These are phyloP conservation scores for Chrysotoxum bicinctum DNA, from an alignment of 2,888 invertebrate species.

Conservation along the genomic window DNA sequence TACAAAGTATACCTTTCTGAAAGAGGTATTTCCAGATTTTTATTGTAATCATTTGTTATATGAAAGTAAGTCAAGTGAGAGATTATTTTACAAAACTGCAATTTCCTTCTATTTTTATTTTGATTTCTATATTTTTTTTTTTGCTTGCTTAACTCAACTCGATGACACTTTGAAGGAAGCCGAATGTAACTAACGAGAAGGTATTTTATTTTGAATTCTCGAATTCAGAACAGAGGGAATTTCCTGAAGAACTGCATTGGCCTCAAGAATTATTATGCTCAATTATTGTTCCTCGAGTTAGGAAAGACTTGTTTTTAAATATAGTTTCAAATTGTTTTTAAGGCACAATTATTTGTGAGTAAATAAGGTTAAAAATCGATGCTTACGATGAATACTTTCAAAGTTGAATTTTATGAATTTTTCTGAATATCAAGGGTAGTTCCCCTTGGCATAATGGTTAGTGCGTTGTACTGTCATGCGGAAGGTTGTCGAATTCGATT, in stretches of 20 bases:
- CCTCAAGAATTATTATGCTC: background rate
- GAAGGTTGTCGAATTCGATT: too few relatives aligned
- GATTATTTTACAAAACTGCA: slow-evolving; percentile 2
- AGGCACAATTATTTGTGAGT: too few relatives aligned
- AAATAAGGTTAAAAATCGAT: too few relatives aligned
- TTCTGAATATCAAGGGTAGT: too few relatives aligned
- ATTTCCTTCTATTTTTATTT: background rate
- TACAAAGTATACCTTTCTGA: too few relatives aligned
- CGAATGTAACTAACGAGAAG: background rate
- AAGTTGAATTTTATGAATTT: too few relatives aligned
- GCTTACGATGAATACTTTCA: too few relatives aligned
- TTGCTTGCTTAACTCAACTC: background rate
- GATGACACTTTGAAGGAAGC: background rate
- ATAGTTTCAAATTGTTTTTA: too few relatives aligned
- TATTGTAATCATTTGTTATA: background rate
- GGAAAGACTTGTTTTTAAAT: too few relatives aligned
- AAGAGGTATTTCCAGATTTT: background rate
- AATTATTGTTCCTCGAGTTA: too few relatives aligned
- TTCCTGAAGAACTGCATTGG: background rate
- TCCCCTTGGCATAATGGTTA: too few relatives aligned
- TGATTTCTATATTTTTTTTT: background rate
- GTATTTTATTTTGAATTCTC: background rate
- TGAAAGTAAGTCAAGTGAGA: slow-evolving; percentile 2
- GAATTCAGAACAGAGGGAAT: background rate
- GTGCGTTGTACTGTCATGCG: too few relatives aligned